Conservation (phyloP, 2,888 invertebrate genomes). For the Tipula unca region DNA sequence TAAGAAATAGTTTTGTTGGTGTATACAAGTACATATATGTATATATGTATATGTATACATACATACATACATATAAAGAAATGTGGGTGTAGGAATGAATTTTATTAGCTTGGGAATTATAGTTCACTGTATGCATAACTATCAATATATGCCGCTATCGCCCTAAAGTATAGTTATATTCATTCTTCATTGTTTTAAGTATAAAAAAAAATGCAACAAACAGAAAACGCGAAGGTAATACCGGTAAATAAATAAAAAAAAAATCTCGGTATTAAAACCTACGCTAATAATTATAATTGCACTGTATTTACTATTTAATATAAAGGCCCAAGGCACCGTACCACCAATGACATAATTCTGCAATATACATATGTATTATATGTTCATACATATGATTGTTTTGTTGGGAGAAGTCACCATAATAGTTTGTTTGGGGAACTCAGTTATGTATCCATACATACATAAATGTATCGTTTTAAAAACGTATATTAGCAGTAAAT, state of each 20-base stretch:
- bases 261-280: no score
- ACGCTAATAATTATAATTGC: no score
- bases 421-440: background rate
- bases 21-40: background rate
- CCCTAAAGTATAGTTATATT: background rate
- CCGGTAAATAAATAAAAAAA: no score
- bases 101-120: background rate
- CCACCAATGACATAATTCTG: no score
- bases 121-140: background rate
- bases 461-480: background rate
- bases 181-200: no score
- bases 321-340: no score
- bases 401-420: background rate
- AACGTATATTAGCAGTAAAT: background rate
- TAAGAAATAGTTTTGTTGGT: background rate
- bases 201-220: no score
- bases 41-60: background rate
- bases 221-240: no score
- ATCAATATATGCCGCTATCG: background rate
- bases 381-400: background rate
- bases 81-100: background rate
- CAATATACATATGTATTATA: background rate
- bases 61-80: background rate
- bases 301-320: no score
- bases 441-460: background rate